Evolutionary conservation across 1,140 invertebrate species (phyloP).

Genomic region (Contarinia nasturtii): DNA sequence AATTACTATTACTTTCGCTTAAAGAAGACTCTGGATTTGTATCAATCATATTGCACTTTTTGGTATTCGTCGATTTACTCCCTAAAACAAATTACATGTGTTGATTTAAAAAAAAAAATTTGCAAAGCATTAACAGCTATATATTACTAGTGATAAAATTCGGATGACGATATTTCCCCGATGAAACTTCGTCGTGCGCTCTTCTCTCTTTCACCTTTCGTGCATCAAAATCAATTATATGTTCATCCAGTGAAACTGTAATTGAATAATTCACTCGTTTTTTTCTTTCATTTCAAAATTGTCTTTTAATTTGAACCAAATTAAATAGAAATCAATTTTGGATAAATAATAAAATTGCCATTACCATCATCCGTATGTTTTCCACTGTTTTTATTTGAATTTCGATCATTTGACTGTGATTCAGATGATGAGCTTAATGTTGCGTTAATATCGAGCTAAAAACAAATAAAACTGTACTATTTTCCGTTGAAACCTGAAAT

Average conservation of each 20-base stretch:
- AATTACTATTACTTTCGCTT: neutral
- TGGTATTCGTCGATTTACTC: neutral
- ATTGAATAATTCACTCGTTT: neutral
- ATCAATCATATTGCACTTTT: neutral
- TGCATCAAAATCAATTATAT: constrained; percentile 21
- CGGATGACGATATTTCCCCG: constrained; percentile 20
- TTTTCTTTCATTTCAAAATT: neutral
- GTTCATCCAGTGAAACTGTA: neutral
- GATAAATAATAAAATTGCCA: neutral
- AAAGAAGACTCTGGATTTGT: neutral
- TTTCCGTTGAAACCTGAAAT: too few species aligned
- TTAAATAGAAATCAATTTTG: neutral
- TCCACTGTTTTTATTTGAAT: neutral
- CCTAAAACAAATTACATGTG: neutral
- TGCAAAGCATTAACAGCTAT: too few species aligned
- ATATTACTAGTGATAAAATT: constrained; percentile 19
- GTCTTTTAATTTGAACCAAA: neutral
- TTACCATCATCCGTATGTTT: constrained; percentile 1
- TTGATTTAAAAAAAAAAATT: too few species aligned
- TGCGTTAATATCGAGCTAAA: neutral
- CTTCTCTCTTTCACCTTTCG: constrained; percentile 18
- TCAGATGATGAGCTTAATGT: neutral
- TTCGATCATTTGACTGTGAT: neutral
- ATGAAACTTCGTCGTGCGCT: constrained; percentile 22
- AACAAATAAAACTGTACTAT: neutral